Percentiles rank a stretch among this genome's conserved stretches.
Conservation (phyloP, 1,140 invertebrate species). For the Zaprionus tsacasi region DNA sequence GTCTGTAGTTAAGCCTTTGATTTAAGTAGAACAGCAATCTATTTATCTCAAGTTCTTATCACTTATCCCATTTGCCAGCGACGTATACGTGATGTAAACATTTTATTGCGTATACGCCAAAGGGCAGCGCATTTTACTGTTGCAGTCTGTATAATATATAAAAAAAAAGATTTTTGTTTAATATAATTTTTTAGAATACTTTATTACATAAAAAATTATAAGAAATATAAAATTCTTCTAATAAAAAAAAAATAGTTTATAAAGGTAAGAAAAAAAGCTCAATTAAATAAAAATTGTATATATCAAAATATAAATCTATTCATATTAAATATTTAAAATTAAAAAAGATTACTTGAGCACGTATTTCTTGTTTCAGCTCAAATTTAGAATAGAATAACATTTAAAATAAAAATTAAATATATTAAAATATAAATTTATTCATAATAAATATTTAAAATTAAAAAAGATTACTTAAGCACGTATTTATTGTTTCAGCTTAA, state of each 20-base stretch:
- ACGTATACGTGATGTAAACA: not conserved
- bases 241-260: too few species aligned
- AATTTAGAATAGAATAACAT: too few species aligned
- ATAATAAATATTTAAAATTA: not conserved
- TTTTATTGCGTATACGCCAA: not conserved
- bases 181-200: too few species aligned
- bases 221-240: too few species aligned
- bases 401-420: too few species aligned
- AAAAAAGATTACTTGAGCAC: too few species aligned
- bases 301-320: not conserved
- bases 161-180: not conserved
- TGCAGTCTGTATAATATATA: not conserved
- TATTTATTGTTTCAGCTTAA: too few species aligned
- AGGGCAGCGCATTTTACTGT: not conserved
- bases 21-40: not conserved
- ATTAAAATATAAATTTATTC: not conserved
- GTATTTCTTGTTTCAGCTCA: too few species aligned
- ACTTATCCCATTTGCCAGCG: not conserved
- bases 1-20: not conserved
- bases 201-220: too few species aligned
- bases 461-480: too few species aligned
- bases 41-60: conserved; percentile 1
- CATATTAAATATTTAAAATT: not conserved
- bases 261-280: too few species aligned
- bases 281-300: too few species aligned